Evolutionary conservation across 1,140 invertebrate genomes (phyloP).

Genomic region (Caenorhabditis briggsae): DNA sequence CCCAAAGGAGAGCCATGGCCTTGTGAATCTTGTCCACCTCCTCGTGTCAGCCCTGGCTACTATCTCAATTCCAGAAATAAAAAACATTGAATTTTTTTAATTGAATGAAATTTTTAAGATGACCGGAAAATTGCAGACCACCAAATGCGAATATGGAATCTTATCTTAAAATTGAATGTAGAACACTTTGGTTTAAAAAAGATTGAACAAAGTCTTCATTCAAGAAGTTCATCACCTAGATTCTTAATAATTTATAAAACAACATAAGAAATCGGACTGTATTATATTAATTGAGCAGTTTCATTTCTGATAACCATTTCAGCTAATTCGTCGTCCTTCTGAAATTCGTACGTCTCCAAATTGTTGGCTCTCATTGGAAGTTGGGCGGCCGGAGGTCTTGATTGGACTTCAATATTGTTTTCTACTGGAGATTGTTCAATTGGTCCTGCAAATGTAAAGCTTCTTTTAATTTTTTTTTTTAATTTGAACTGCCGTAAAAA

Average conservation of each 20-base stretch:
- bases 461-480: no score
- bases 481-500: no score
- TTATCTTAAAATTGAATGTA: no score
- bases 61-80: slow-evolving; percentile 16
- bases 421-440: slow-evolving; percentile 33
- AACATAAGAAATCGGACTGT: no score
- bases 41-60: slow-evolving; percentile 37
- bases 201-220: no score
- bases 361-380: slow-evolving; percentile 3
- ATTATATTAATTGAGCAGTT: not conserved
- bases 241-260: no score
- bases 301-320: slow-evolving; percentile 30
- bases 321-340: slow-evolving; percentile 20
- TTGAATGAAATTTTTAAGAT: not conserved
- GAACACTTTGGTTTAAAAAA: no score
- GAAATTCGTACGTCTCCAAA: slow-evolving; percentile 27
- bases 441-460: not conserved
- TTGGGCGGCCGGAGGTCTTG: slow-evolving; percentile 5
- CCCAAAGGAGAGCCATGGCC: slow-evolving; percentile 57
- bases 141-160: no score
- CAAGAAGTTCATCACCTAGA: no score
- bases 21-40: slow-evolving; percentile 55
- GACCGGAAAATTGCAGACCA: no score
- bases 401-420: not conserved
- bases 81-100: not conserved